phyloP scores from a whole-genome alignment of 2,113 vertebrate genomes.

The Macroglossus sobrinus region DNA sequence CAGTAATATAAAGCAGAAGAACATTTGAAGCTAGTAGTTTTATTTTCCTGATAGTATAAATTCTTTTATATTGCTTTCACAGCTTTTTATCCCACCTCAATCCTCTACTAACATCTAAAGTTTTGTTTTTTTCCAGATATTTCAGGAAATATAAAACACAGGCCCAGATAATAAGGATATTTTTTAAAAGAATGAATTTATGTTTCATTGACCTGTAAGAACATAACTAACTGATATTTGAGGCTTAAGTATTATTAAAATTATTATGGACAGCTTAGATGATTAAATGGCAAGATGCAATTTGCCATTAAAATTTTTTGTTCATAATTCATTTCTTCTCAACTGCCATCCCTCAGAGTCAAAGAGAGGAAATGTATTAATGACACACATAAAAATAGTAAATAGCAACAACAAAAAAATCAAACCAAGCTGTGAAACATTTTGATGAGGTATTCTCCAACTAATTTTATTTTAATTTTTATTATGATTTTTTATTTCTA shows the following conservation, averaged over 20 bases:
- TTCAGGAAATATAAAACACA: neutral
- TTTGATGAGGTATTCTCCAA: neutral
- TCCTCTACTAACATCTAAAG: neutral
- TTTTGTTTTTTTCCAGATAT: neutral
- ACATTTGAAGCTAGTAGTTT: neutral
- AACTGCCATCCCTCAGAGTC: neutral
- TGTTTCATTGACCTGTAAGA: neutral
- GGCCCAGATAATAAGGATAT: neutral
- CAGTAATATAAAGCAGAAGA: neutral
- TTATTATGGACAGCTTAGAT: neutral
- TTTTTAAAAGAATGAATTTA: neutral
- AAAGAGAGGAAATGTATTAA: neutral
- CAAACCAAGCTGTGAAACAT: neutral
- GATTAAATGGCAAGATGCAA: neutral
- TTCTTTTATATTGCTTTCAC: neutral
- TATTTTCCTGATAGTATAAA: neutral
- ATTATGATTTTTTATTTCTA: too few species aligned
- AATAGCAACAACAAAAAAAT: neutral
- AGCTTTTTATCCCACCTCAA: neutral
- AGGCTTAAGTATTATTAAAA: neutral
- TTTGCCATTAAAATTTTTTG: neutral
- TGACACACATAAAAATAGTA: neutral
- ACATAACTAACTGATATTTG: neutral
- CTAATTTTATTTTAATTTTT: neutral
- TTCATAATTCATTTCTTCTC: neutral